A percentile compares a stretch with the other conserved stretches of the same genome.
Conservation (phyloP, 2,888 invertebrate genomes). For the Tholera decimalis region DNA sequence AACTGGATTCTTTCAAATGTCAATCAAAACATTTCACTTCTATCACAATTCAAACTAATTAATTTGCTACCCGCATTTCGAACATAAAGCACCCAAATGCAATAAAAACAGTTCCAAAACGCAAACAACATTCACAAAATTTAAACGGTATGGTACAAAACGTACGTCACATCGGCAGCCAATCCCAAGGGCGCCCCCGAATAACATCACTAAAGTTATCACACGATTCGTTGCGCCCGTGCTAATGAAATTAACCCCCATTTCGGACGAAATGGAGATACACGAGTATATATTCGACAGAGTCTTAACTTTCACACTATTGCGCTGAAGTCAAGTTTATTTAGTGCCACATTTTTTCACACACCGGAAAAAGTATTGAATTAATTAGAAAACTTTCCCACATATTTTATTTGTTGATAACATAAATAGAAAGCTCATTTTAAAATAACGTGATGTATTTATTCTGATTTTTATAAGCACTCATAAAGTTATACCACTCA, state of each 20-base stretch:
- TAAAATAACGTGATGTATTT: too few relatives aligned
- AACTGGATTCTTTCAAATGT: too few relatives aligned
- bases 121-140: constrained; percentile 42
- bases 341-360: too few relatives aligned
- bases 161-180: constrained; percentile 77
- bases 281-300: constrained; percentile 22
- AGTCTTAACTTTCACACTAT: constrained; percentile 12
- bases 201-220: constrained; percentile 90
- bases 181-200: constrained; percentile 83
- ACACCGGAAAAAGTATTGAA: too few relatives aligned
- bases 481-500: too few relatives aligned
- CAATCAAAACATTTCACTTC: too few relatives aligned
- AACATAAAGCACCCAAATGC: constrained; percentile 8
- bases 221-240: constrained; percentile 90
- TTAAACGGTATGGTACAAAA: constrained; percentile 65
- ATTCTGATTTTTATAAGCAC: too few relatives aligned
- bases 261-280: constrained; percentile 74
- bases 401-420: too few relatives aligned
- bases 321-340: not conserved
- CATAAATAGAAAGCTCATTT: too few relatives aligned
- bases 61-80: not conserved
- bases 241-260: constrained; percentile 91
- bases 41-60: not conserved
- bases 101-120: constrained; percentile 19
- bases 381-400: too few relatives aligned